Evolutionary conservation across 1,140 invertebrate genomes (phyloP).

Genomic region (Brachionus rubens): DNA sequence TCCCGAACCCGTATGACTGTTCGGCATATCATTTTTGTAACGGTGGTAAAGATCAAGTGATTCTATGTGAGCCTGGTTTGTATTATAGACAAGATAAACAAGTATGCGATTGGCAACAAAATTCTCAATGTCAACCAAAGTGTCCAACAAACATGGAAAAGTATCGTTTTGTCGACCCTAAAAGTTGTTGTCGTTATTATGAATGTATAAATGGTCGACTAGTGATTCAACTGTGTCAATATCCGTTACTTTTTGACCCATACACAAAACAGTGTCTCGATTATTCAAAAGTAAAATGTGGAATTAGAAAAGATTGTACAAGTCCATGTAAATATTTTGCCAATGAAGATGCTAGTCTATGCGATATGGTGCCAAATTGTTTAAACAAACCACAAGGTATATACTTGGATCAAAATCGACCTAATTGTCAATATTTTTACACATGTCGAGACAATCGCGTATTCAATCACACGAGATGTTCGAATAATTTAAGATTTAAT

Average conservation of each 20-base stretch:
- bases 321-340: slow-evolving; percentile 46
- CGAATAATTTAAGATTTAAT: slow-evolving; percentile 40
- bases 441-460: slow-evolving; percentile 39
- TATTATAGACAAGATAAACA: slow-evolving; percentile 37
- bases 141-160: slow-evolving; percentile 42
- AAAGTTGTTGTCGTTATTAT: slow-evolving; percentile 46
- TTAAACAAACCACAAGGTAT: slow-evolving; percentile 32
- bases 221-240: slow-evolving; percentile 21
- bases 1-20: slow-evolving; percentile 45
- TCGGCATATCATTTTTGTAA: slow-evolving; percentile 46
- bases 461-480: slow-evolving; percentile 38
- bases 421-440: slow-evolving; percentile 42
- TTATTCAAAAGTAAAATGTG: slow-evolving; percentile 44
- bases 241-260: slow-evolving; percentile 22
- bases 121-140: slow-evolving; percentile 21
- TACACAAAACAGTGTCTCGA: slow-evolving; percentile 40
- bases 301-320: slow-evolving; percentile 30
- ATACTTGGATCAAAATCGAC: slow-evolving; percentile 37
- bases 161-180: slow-evolving; percentile 41
- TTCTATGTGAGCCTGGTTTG: slow-evolving; percentile 40
- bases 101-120: slow-evolving; percentile 40
- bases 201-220: slow-evolving; percentile 44
- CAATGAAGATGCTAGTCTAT: slow-evolving; percentile 18
- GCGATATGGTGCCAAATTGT: slow-evolving; percentile 43
- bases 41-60: slow-evolving; percentile 28